Conservation (phyloP, 2,888 invertebrate species). For the Hirtodrosophila duncani region DNA sequence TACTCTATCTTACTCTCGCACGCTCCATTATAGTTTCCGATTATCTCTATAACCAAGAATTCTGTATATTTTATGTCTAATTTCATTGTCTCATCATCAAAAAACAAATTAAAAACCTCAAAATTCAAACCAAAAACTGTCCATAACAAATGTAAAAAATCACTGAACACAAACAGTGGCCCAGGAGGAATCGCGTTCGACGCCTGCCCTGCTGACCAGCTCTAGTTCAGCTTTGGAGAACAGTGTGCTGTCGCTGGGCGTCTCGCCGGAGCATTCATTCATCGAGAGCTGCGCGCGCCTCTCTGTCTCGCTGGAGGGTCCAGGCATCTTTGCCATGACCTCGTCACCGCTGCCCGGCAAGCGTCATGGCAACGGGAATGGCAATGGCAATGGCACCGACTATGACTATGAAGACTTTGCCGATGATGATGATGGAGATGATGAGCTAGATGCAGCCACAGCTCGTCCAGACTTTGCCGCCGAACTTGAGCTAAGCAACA, state of each 20-base stretch:
- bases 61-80: too few relatives aligned
- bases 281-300: slow-evolving; percentile 91
- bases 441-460: slow-evolving; percentile 47
- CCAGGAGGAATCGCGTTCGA: slow-evolving; percentile 93
- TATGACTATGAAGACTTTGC: slow-evolving; percentile 66
- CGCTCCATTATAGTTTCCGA: too few relatives aligned
- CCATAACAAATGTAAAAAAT: too few relatives aligned
- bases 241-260: slow-evolving; percentile 84
- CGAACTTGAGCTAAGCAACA: slow-evolving; percentile 65
- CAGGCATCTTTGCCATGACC: slow-evolving; percentile 83
- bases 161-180: slow-evolving; percentile 81
- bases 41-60: too few relatives aligned
- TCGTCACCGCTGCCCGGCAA: slow-evolving; percentile 82
- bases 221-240: slow-evolving; percentile 81
- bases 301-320: slow-evolving; percentile 92
- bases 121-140: slow-evolving; percentile 4
- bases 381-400: slow-evolving; percentile 59
- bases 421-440: slow-evolving; percentile 63
- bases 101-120: slow-evolving; percentile 25
- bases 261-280: slow-evolving; percentile 91
- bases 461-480: slow-evolving; percentile 57
- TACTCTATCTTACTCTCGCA: too few relatives aligned
- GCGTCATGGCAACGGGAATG: slow-evolving; percentile 53
- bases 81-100: slow-evolving; percentile 40
- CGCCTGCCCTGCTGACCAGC: slow-evolving; percentile 88